Base-by-base conservation (phyloP, 2,888 invertebrate species). In the Phortica magna region DNA sequence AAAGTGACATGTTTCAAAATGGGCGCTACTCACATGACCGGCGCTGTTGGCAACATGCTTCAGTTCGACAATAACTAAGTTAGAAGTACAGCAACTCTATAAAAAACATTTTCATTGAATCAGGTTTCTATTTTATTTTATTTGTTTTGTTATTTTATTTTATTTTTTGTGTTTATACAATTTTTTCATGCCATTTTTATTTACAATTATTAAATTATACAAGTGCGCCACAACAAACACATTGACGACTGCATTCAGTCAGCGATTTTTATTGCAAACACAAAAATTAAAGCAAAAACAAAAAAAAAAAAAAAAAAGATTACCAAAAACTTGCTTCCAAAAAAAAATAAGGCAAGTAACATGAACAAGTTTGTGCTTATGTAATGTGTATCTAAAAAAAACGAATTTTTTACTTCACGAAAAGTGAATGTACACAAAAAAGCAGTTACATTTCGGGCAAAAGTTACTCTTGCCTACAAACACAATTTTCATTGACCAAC, bases 401-500 rank as follows among this genome's bases (percentile, higher is more conserved):
- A n/a, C n/a, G n/a, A n/a, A n/a, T 39, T 14, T 17, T 61, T 10
- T 61, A 61, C 12, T 22, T 22, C 31, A 31, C 19, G 14, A 67
- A 67, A 67, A 67, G 42, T 67, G 42, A 67, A 67, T 64, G 64
- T 64, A 7, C 7, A 14, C 12, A 5, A 41, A 65, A 65, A 65
- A 7, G n/a, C 2, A 14, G 2, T 57, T 2, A 17, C 3, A 14
- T 59, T 59, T 48, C 48, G 2, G 9, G 48, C 14, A 48, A 14
- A 48, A 14, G 31, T 64, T 19, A 7, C 59, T 59, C 59, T 67
- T 67, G 19, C 67, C 67, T 41, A 42, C 2, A 41, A 67, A n/a
- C 67, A 42, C 39, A 72, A 48, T 57, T 57, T 72, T 41, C 57
- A 17, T 41, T 68, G 71, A 67, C 74, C 65, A 77, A 65, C 77